Percentiles rank a stretch among this genome's conserved stretches.
Evolutionary conservation across 2,888 invertebrate genomes (phyloP).

Genomic region (Parelbella ahira): DNA sequence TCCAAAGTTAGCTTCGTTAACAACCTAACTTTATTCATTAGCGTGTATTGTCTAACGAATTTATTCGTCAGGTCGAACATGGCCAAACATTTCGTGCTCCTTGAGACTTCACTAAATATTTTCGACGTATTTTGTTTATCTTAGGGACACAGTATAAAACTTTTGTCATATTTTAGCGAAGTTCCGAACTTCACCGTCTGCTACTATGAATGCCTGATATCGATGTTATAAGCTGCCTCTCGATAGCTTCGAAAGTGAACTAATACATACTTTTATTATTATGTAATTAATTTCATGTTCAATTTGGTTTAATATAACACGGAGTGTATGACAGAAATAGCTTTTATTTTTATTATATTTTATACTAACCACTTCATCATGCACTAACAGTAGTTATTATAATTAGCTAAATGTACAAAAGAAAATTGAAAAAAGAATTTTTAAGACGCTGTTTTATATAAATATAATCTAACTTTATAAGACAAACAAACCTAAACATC

Average conservation of each 20-base stretch:
- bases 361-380: too few relatives aligned
- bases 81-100: slow-evolving; percentile 51
- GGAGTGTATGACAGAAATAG: too few relatives aligned
- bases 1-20: slow-evolving; percentile 70
- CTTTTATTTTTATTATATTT: too few relatives aligned
- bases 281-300: too few relatives aligned
- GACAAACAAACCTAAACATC: too few relatives aligned
- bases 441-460: too few relatives aligned
- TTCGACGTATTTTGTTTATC: slow-evolving; percentile 66
- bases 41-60: slow-evolving; percentile 74
- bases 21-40: slow-evolving; percentile 78
- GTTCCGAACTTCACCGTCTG: slow-evolving; percentile 41
- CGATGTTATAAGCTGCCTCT: slow-evolving; percentile 5
- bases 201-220: slow-evolving; percentile 31
- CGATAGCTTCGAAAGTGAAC: slow-evolving; percentile 1
- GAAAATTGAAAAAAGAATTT: too few relatives aligned
- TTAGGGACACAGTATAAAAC: slow-evolving; percentile 51
- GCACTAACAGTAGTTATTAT: too few relatives aligned
- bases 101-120: slow-evolving; percentile 59
- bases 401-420: too few relatives aligned
- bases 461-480: too few relatives aligned
- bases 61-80: slow-evolving; percentile 68
- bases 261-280: not conserved
- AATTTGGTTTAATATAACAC: too few relatives aligned
- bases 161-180: slow-evolving; percentile 52